Base-by-base conservation (phyloP, 2,888 invertebrate species). In the Aporophyla nigra region DNA sequence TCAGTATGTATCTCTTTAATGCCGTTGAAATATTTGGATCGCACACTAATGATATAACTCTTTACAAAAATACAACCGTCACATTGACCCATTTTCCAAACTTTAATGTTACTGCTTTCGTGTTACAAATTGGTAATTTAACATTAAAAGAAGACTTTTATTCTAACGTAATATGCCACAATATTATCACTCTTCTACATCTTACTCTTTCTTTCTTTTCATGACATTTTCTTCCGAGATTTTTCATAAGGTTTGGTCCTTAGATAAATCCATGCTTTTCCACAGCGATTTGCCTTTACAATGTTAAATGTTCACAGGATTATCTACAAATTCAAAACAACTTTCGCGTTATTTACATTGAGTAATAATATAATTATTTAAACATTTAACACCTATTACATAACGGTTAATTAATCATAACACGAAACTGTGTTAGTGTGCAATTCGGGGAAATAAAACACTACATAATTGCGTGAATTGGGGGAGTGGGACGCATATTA, bases 401-500 rank as follows among this genome's bases (percentile, higher is more conserved):
- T 62, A 82, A 86, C 27, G 33, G 51, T 71, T 75, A 70, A 74
- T 78, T 77, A 84, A 73, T 71, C 78, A 70, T 51, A 77, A 75
- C 63, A 73, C 63, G 78, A 87, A 90, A 88, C 86, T 85, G 77
- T 88, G 90, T 83, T 85, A 87, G 78, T 89, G 75, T 87, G 89
- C 86, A 87, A 91, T 90, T 91, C 85, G 81, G 89, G 89, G 89
- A 91, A 91, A 90, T 88, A 83, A 86, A 81, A 78, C 46, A 63
- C 27, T 71, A 66, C 69, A 83, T 82, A 89, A 90, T 92, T 92
- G 87, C 91, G 89, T 88, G 90, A 93, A 89, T 89, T 93, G 89
- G 93, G 92, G 79, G 91, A 93, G 90, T 93, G 83, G 93, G 90
- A 83, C 92, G 90, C 85, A 85, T 90, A 84, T 69, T 72, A 79